These are phyloP conservation scores for Drosophila micromelanica DNA, from an alignment of 1,140 invertebrate genomes.

Conservation along the genomic window DNA sequence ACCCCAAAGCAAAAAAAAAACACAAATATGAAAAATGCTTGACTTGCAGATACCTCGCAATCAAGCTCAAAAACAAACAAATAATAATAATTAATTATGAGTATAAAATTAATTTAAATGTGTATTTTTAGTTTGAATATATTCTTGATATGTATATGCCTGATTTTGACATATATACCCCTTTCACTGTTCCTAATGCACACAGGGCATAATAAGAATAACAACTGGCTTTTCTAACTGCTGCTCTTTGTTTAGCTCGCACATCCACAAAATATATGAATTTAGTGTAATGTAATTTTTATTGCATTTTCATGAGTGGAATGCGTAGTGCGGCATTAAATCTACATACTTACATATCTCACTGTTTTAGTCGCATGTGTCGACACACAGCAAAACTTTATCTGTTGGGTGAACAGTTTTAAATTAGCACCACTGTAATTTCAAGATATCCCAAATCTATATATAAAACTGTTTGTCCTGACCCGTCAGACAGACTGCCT, in stretches of 20 bases:
- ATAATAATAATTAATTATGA: too few relatives aligned
- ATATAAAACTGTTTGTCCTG: too few relatives aligned
- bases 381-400: not conserved
- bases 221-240: not conserved
- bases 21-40: not conserved
- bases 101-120: too few relatives aligned
- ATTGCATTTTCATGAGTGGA: constrained; percentile 72
- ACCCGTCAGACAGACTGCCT: too few relatives aligned
- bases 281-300: constrained; percentile 78
- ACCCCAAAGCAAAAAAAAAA: constrained; percentile 16
- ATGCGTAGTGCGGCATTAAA: constrained; percentile 64
- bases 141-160: too few relatives aligned
- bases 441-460: too few relatives aligned
- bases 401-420: not conserved
- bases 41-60: not conserved
- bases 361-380: constrained; percentile 7
- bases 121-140: too few relatives aligned
- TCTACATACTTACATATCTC: constrained; percentile 37
- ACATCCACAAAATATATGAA: constrained; percentile 63
- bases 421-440: too few relatives aligned
- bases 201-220: not conserved
- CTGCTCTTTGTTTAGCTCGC: not conserved
- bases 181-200: too few relatives aligned
- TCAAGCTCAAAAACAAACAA: not conserved
- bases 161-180: not conserved